These are phyloP conservation scores for Entelurus aequoreus DNA, from an alignment of 2,113 vertebrate genomes.

Conservation along the genomic window DNA sequence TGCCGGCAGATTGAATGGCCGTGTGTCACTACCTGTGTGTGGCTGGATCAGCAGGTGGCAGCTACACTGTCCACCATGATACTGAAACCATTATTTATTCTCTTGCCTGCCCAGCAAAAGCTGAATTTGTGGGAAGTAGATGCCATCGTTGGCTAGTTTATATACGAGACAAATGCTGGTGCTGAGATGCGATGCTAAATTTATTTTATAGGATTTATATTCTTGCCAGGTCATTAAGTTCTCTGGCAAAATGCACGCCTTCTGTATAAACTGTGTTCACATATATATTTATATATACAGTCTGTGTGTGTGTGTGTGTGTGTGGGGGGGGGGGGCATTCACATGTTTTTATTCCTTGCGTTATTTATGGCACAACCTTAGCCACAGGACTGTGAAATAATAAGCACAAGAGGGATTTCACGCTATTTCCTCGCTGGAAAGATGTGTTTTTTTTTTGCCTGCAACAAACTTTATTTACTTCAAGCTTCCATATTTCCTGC, in stretches of 20 bases:
- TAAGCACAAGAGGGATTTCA: conserved; percentile 77
- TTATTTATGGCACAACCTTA: conserved; percentile 53
- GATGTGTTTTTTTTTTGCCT: conserved; percentile 55
- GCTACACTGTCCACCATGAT: conserved; percentile 54
- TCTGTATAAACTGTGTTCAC: conserved; percentile 13
- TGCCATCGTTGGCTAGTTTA: conserved; percentile 13
- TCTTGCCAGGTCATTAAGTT: conserved; percentile 61
- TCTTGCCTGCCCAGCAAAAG: conserved; percentile 33
- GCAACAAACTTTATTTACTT: conserved; percentile 58
- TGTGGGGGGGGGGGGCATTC: conserved; percentile 21
- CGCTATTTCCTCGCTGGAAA: conserved; percentile 58
- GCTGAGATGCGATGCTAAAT: conserved; percentile 20
- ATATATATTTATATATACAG: no score
- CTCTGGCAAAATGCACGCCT: conserved; percentile 37
- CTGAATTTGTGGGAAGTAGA: conserved; percentile 9
- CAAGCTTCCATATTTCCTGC: conserved; percentile 37
- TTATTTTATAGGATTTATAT: conserved; percentile 25
- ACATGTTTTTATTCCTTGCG: conserved; percentile 58
- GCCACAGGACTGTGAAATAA: conserved; percentile 78
- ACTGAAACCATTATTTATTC: conserved; percentile 67
- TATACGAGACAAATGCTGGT: conserved; percentile 12
- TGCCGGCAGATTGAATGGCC: conserved; percentile 67
- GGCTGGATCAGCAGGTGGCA: conserved; percentile 61
- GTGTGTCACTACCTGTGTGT: conserved; percentile 62
- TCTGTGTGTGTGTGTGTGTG: conserved; percentile 13